phyloP scores from a whole-genome alignment of 2,797 vertebrate genomes.

The Acrocephalus scirpaceus region DNA sequence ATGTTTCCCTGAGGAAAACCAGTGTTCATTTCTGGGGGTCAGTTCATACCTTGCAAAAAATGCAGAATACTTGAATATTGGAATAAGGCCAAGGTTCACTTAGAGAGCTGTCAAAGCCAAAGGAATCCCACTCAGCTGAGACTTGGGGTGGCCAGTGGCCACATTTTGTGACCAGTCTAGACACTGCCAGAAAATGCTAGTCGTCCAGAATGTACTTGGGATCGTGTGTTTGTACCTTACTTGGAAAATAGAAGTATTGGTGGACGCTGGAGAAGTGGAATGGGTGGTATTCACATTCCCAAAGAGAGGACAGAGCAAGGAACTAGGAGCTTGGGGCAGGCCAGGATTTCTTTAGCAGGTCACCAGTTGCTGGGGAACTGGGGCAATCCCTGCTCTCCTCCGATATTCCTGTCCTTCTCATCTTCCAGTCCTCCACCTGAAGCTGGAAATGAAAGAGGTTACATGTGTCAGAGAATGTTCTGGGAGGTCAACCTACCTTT shows the following conservation, averaged over 20 bases:
- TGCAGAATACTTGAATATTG: neutral
- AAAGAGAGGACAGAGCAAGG: neutral
- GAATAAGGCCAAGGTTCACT: neutral
- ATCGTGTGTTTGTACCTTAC: neutral
- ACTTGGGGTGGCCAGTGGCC: neutral
- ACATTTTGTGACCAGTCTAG: neutral
- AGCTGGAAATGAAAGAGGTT: neutral
- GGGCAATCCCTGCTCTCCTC: rapidly evolving
- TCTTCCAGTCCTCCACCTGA: neutral
- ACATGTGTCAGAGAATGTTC: neutral
- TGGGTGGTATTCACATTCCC: neutral
- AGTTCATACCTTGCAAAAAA: neutral
- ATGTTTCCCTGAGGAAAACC: neutral
- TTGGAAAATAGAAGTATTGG: neutral
- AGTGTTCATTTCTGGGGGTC: neutral
- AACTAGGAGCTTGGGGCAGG: neutral
- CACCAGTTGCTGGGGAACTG: rapidly evolving
- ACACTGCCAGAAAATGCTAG: neutral
- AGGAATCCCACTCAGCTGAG: neutral
- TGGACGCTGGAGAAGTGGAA: neutral
- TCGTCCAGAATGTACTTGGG: neutral
- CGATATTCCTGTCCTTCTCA: neutral
- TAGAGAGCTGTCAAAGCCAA: neutral
- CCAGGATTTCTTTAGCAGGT: neutral
- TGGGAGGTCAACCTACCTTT: neutral